Evolutionary conservation across 2,113 vertebrate genomes (phyloP), one percentile per base, ranked within the genome.

Genomic region (Eulemur macaco): DNA sequence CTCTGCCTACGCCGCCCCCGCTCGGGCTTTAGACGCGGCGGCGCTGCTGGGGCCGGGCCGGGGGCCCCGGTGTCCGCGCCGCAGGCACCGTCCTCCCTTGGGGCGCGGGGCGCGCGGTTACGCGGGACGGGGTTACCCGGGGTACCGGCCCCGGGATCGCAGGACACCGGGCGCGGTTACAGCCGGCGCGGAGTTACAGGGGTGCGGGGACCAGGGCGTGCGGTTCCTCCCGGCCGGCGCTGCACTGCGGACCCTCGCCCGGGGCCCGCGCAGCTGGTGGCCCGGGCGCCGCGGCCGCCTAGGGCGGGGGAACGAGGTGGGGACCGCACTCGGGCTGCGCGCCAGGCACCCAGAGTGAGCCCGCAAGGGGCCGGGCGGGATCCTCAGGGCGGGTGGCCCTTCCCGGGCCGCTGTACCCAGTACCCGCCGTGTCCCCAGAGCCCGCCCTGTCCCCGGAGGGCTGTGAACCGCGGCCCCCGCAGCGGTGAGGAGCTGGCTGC

Each of bases 201-300:
- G 37, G 23, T 42, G 4, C 52, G 21, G 8, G 10, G 0, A 11
- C 9, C 21, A 3, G 0, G 25, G 21, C 12, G 5, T 42, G 21
- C 0, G 5, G 66, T 3, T 2, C 17, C 78, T 8, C 23, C 1
- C 23, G 3, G 1, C 1, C 8, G 17, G 11, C 20, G 20, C 17
- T 39, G 13, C 29, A 18, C 56, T 5, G 42, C 12, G 52, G 17
- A 54, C 52, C 69, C 45, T 12, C 4, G 13, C n/a, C 89, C 17
- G 0, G 0, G 20, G 6, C 47, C 45, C 27, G 50, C 2, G 6
- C 9, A n/a, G 14, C 17, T 31, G 27, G 13, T 25, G 63, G 20
- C 76, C 76, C 21, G 6, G 18, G 47, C 29, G 4, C 20, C 29
- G 11, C 0, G 27, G 47, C 27, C 4, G 3, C 47, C 34, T 1